Evolutionary conservation across 2,113 vertebrate genomes (phyloP).

Genomic region (Saimiri boliviensis): DNA sequence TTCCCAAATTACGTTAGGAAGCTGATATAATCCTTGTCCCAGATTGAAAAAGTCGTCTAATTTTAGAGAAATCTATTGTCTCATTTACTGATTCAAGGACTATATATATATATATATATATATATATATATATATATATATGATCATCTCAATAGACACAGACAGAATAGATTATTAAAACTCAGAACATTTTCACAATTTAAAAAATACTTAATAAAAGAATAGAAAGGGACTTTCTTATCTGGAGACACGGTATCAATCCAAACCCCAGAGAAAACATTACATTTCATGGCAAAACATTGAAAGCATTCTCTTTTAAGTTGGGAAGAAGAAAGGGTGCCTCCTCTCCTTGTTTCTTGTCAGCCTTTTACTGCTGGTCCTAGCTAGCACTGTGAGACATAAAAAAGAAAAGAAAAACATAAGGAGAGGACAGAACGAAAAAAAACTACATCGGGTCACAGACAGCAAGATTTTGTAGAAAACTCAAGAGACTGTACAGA

Average conservation of each 20-base stretch:
- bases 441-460: not conserved
- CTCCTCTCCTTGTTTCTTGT: not conserved
- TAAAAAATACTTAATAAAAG: not conserved
- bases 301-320: not conserved
- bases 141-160: not conserved
- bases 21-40: not conserved
- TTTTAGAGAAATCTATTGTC: not conserved
- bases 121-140: not conserved
- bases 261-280: not conserved
- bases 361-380: not conserved
- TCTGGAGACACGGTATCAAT: not conserved
- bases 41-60: not conserved
- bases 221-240: not conserved
- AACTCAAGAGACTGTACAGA: not conserved
- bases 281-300: not conserved
- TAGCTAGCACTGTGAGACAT: not conserved
- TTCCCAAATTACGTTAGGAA: not conserved
- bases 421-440: not conserved
- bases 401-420: not conserved
- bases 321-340: not conserved
- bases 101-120: not conserved
- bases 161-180: conserved; percentile 7
- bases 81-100: not conserved
- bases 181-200: not conserved
- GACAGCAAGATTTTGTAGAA: not conserved